Conservation (phyloP, 1,140 invertebrate species). For the Colletes latitarsis region DNA sequence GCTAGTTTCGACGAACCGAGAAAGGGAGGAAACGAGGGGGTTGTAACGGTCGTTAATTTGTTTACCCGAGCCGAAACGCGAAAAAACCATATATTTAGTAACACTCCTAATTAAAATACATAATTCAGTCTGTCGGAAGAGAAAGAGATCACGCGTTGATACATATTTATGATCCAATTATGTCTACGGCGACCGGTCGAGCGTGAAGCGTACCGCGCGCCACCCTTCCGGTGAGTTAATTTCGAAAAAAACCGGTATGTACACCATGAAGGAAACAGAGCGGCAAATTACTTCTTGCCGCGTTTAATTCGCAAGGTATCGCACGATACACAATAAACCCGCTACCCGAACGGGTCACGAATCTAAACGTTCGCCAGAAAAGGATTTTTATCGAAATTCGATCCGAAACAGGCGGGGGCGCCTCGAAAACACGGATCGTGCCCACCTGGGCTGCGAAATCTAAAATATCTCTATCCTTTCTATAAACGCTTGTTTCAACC, state of each 20-base stretch:
- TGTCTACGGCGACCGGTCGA: constrained; percentile 19
- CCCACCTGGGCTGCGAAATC: too few species aligned
- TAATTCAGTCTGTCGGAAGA: constrained; percentile 1
- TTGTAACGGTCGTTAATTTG: constrained; percentile 21
- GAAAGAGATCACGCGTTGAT: constrained; percentile 41
- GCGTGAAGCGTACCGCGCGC: constrained; percentile 1
- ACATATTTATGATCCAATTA: constrained; percentile 50
- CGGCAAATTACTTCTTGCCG: constrained; percentile 41
- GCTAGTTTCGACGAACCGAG: too few species aligned
- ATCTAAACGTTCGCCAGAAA: not conserved
- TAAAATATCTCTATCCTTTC: too few species aligned
- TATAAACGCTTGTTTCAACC: too few species aligned
- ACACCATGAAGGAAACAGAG: constrained; percentile 38
- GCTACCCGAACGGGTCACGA: not conserved
- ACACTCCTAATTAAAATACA: constrained; percentile 43
- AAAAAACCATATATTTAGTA: constrained; percentile 40
- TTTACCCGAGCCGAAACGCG: constrained; percentile 24
- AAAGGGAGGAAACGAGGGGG: too few species aligned
- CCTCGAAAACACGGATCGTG: not conserved
- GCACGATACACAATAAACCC: not conserved
- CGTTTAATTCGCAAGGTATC: constrained; percentile 30
- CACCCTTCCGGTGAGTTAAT: constrained; percentile 17
- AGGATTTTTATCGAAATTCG: not conserved
- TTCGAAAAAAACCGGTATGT: constrained; percentile 1
- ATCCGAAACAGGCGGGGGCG: not conserved